Evolutionary conservation across 2,888 invertebrate genomes (phyloP), one percentile per base, ranked within the genome.

Genomic region (Drosophila ezoana): DNA sequence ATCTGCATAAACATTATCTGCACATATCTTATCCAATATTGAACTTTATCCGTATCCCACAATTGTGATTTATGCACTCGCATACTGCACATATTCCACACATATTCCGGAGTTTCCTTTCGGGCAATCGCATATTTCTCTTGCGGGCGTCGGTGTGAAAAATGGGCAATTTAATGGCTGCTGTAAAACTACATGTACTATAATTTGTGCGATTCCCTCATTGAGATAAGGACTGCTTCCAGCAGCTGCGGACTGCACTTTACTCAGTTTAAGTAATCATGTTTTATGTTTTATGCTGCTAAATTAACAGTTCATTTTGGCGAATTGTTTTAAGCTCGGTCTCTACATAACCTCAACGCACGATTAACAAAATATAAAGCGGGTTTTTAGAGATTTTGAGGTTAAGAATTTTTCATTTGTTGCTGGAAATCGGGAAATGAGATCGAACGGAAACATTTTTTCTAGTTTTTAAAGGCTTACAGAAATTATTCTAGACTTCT

Each of bases 21-120:
- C 16, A 35, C 18, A 16, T 53, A 33, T 62, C 47, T 53, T 60
- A 53, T 54, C 40, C 40, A 40, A 58, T 68, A 72, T 58, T 68
- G 49, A 38, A 64, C 28, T 49, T 56, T 59, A 51, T 58, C 53
- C 43, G 35, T 10, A 20, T 43, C 35, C 28, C 33, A 16, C 61
- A 78, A 84, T 80, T 81, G 80, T 84, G 84, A 82, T 82, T 82
- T 82, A 84, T 81, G 78, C 62, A 68, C 59, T 76, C 67, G 59
- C 71, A 61, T 63, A 68, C 49, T 63, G 33, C 64, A 56, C 64
- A 56, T 74, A 74, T 61, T 14, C 37, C 63, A 52, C 16, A 14
- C 40, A 41, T 48, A 59, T 14, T 51, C 23, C 38, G 20, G 33
- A 51, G 48, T 35, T 59, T 58, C 65, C 41, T 52, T 47, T n/a